A percentile compares a stretch with the other conserved stretches of the same genome.
These are phyloP conservation scores for Emberiza fucata DNA, from an alignment of 2,113 vertebrate genomes.

Conservation along the genomic window DNA sequence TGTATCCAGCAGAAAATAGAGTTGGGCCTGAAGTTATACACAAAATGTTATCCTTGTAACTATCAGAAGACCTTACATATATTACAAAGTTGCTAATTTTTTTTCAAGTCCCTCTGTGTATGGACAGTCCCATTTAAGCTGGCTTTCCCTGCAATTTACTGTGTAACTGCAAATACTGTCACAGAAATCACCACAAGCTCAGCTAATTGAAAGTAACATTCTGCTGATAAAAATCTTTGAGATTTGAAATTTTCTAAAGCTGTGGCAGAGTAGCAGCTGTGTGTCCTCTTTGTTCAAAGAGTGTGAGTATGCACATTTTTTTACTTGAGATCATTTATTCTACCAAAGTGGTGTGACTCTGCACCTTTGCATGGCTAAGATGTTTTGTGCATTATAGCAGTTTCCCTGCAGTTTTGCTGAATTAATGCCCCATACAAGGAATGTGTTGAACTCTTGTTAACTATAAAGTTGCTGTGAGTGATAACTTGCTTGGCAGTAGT, in stretches of 20 bases:
- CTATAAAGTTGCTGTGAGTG: neutral
- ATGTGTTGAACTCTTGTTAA: neutral
- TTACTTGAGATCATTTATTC: neutral
- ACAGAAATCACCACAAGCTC: neutral
- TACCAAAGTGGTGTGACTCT: neutral
- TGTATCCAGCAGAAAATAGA: neutral
- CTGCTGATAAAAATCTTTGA: neutral
- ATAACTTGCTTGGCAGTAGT: neutral
- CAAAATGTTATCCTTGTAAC: neutral
- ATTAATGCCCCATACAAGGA: neutral
- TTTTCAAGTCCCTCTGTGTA: neutral
- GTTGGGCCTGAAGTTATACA: neutral
- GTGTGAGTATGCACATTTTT: neutral
- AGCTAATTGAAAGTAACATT: neutral
- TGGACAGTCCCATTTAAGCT: neutral
- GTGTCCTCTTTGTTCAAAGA: neutral
- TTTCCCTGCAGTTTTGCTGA: neutral
- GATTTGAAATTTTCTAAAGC: neutral
- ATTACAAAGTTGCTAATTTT: neutral
- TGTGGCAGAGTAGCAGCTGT: neutral
- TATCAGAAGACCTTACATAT: neutral
- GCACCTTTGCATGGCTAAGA: neutral
- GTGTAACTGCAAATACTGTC: neutral
- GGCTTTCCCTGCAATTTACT: neutral
- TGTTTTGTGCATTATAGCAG: neutral